Conservation (phyloP, 2,888 invertebrate genomes). For the Zootermopsis nevadensis region DNA sequence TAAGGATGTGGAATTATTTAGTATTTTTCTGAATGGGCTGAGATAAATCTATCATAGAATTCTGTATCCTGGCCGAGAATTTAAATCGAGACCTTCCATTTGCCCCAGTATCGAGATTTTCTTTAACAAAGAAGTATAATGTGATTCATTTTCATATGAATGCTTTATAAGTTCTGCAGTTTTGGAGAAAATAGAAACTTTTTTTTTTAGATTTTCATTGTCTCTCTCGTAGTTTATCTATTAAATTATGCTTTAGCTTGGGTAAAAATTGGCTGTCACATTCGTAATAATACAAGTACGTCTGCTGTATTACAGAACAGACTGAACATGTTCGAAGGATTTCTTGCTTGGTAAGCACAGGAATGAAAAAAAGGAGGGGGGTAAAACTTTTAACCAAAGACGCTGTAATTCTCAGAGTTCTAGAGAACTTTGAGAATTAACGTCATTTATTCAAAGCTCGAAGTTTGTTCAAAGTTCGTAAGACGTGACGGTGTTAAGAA, state of each 20-base stretch:
- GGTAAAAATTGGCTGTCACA: conserved; percentile 2
- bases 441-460: conserved; percentile 29
- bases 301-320: conserved; percentile 12
- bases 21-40: too few species aligned
- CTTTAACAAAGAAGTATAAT: too few species aligned
- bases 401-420: background rate
- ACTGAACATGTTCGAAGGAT: background rate
- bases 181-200: background rate
- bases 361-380: background rate
- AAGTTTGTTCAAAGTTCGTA: conserved; percentile 5
- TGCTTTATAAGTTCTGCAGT: too few species aligned
- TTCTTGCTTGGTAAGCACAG: background rate
- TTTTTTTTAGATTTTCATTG: background rate
- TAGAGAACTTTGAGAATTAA: conserved; percentile 13
- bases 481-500: conserved; percentile 19
- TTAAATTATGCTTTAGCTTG: background rate
- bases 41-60: too few species aligned
- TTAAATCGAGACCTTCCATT: too few species aligned
- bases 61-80: too few species aligned
- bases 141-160: too few species aligned
- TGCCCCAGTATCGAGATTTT: too few species aligned
- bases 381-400: background rate
- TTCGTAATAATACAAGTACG: background rate
- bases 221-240: background rate
- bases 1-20: too few species aligned